phyloP scores from a whole-genome alignment of 2,113 vertebrate genomes.

The Cavia aperea region DNA sequence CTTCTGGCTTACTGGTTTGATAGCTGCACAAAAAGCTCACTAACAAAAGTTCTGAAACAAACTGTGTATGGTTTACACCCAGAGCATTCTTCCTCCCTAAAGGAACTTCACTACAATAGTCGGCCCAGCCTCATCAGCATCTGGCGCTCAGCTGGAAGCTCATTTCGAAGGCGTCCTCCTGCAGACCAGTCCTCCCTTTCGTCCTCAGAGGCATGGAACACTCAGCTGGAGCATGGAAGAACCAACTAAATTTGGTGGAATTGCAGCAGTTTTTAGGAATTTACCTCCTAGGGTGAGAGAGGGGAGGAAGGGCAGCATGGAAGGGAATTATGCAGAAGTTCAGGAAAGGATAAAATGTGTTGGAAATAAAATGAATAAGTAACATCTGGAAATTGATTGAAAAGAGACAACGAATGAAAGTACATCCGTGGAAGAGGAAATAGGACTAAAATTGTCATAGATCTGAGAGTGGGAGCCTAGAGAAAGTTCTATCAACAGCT shows the following conservation, averaged over 20 bases:
- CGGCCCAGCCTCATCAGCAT: constrained; percentile 45
- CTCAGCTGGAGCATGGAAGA: constrained; percentile 60
- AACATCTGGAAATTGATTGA: constrained; percentile 73
- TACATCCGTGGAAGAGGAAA: constrained; percentile 63
- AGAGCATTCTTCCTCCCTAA: constrained; percentile 23
- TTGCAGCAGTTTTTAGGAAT: constrained; percentile 68
- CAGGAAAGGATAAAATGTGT: constrained; percentile 66
- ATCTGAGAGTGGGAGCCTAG: constrained; percentile 61
- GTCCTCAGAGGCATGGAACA: constrained; percentile 35
- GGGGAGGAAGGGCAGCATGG: background rate
- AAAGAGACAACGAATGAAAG: constrained; percentile 70
- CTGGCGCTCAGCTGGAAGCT: constrained; percentile 59
- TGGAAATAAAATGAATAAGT: constrained; percentile 64
- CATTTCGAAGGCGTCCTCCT: constrained; percentile 39
- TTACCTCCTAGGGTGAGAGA: constrained; percentile 40
- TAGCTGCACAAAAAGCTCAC: constrained; percentile 57
- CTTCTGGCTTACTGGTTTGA: constrained; percentile 51
- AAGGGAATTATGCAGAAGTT: constrained; percentile 59
- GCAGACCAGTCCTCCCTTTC: constrained; percentile 5
- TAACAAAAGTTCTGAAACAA: constrained; percentile 40
- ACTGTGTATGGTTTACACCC: constrained; percentile 51
- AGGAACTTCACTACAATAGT: constrained; percentile 36
- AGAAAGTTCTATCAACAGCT: constrained; percentile 40
- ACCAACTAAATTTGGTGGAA: constrained; percentile 59
- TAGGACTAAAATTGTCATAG: constrained; percentile 58